These are phyloP conservation scores for Drosophila tripunctata DNA, from an alignment of 2,888 invertebrate species.

Conservation along the genomic window DNA sequence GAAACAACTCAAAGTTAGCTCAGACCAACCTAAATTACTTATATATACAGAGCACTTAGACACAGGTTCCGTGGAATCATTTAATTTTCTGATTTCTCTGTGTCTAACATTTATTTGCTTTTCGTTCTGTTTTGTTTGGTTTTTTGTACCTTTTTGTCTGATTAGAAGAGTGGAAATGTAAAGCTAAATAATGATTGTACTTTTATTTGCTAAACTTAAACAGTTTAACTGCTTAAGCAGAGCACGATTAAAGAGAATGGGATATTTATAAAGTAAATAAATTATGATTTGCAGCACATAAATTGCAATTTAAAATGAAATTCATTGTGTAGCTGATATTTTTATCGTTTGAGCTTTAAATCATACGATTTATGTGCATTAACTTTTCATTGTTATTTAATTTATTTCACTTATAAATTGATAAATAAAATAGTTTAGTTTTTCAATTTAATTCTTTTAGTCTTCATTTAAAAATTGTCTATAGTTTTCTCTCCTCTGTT, in stretches of 20 bases:
- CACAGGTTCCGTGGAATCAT: conserved; percentile 5
- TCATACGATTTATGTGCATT: too few relatives aligned
- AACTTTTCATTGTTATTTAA: too few relatives aligned
- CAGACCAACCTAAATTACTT: conserved; percentile 6
- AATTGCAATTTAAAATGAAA: too few relatives aligned
- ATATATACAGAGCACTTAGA: conserved; percentile 9
- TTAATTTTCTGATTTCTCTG: conserved; percentile 25
- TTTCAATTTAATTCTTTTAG: too few relatives aligned
- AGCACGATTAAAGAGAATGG: neutral
- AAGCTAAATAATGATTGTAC: conserved; percentile 36
- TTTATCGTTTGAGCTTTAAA: too few relatives aligned
- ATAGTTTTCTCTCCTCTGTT: too few relatives aligned
- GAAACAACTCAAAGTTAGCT: conserved; percentile 2
- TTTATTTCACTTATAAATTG: too few relatives aligned
- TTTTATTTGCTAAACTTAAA: conserved; percentile 53
- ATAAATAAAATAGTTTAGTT: too few relatives aligned
- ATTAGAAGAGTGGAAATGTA: conserved; percentile 33
- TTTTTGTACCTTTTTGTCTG: conserved; percentile 41
- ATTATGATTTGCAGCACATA: neutral
- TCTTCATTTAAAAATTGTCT: too few relatives aligned
- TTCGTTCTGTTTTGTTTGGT: conserved; percentile 22
- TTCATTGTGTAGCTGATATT: too few relatives aligned
- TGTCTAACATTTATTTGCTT: conserved; percentile 40
- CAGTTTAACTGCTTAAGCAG: conserved; percentile 52
- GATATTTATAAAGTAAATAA: neutral